These are phyloP conservation scores for Phymatocera aterrima DNA, from an alignment of 2,888 invertebrate genomes.

Conservation along the genomic window DNA sequence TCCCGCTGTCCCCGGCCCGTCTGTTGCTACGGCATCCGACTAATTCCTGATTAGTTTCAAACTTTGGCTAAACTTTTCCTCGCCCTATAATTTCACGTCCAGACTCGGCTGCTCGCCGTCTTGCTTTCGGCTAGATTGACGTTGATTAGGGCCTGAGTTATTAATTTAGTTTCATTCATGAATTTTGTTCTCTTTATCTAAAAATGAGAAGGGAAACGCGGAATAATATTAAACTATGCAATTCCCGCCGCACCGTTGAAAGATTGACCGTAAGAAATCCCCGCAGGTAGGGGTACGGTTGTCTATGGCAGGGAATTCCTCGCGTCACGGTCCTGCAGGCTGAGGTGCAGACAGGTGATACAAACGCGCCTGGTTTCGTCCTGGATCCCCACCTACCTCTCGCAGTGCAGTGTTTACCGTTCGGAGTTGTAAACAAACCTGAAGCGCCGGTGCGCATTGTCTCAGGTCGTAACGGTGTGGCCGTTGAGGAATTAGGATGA, in stretches of 20 bases:
- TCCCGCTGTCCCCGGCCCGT: slow-evolving; percentile 39
- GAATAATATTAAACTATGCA: neutral
- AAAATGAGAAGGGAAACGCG: neutral
- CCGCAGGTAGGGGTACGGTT: neutral
- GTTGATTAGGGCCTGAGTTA: slow-evolving; percentile 42
- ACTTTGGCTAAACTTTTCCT: slow-evolving; percentile 56
- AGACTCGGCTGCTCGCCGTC: slow-evolving; percentile 22
- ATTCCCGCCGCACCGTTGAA: neutral
- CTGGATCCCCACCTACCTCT: slow-evolving; percentile 26
- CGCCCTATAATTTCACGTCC: slow-evolving; percentile 43
- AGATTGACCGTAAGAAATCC: neutral
- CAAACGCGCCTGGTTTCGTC: neutral
- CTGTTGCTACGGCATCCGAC: slow-evolving; percentile 38
- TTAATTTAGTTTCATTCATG: slow-evolving; percentile 24
- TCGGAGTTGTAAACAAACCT: slow-evolving; percentile 45
- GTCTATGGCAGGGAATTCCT: slow-evolving; percentile 13
- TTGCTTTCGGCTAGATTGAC: slow-evolving; percentile 29
- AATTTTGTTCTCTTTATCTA: neutral
- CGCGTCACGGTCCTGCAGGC: slow-evolving; percentile 13
- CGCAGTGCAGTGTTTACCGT: slow-evolving; percentile 44
- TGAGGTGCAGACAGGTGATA: slow-evolving; percentile 20
- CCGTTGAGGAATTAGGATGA: slow-evolving; percentile 56
- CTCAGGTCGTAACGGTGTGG: slow-evolving; percentile 47
- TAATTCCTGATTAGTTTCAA: slow-evolving; percentile 56
- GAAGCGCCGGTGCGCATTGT: slow-evolving; percentile 50